phyloP scores from a whole-genome alignment of 2,888 invertebrate species.

The Apoderus coryli region DNA sequence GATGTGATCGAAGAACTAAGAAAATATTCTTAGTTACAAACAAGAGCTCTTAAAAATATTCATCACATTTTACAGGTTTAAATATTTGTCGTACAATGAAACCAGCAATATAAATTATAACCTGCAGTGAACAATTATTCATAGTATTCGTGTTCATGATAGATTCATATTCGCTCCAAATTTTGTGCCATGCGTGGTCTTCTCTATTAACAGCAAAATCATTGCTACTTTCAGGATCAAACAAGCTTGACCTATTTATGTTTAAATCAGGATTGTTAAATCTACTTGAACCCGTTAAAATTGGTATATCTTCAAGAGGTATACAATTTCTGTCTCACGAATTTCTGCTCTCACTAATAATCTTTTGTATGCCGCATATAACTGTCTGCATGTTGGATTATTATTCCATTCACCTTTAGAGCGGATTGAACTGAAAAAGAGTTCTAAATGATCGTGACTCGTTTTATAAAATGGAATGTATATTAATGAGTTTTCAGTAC shows the following conservation, averaged over 20 bases:
- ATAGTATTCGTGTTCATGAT: constrained; percentile 7
- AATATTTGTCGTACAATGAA: constrained; percentile 7
- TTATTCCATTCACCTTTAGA: constrained; percentile 17
- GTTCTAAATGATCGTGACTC: constrained; percentile 15
- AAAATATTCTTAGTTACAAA: background rate
- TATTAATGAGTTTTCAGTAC: constrained; percentile 4
- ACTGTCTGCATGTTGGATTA: constrained; percentile 16
- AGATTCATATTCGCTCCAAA: constrained; percentile 7
- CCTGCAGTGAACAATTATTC: constrained; percentile 8
- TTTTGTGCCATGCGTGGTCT: background rate
- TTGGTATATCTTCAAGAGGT: constrained; percentile 12
- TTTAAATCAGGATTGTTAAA: constrained; percentile 1
- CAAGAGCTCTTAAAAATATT: constrained; percentile 1
- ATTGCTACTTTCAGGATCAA: too few species aligned
- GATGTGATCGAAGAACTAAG: constrained; percentile 7
- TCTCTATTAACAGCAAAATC: background rate
- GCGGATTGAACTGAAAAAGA: constrained; percentile 14
- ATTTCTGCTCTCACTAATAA: constrained; percentile 13
- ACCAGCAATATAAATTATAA: constrained; percentile 11
- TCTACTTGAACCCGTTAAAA: constrained; percentile 12
- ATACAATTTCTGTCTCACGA: constrained; percentile 14
- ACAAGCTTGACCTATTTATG: constrained; percentile 2
- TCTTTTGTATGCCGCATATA: constrained; percentile 15
- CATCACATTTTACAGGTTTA: constrained; percentile 7
- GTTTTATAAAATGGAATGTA: constrained; percentile 16